Conservation (phyloP, 2,113 vertebrate species). For the Proterorhinus semilunaris region DNA sequence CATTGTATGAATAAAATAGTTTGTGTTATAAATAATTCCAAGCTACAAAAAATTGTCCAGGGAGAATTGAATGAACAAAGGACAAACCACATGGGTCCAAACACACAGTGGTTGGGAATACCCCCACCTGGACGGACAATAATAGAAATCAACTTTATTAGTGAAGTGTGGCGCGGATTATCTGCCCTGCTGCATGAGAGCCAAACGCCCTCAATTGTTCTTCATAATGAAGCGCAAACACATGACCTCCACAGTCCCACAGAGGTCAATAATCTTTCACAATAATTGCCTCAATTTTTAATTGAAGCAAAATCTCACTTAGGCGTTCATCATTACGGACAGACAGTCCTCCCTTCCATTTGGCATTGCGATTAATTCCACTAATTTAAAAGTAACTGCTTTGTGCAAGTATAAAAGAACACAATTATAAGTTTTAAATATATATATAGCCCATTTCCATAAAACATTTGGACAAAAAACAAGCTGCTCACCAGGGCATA, state of each 20-base stretch:
- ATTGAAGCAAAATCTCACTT: conserved; percentile 81
- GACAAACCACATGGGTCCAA: conserved; percentile 39
- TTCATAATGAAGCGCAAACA: conserved; percentile 87
- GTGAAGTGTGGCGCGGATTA: conserved; percentile 76
- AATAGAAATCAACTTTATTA: conserved; percentile 77
- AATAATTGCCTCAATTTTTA: conserved; percentile 88
- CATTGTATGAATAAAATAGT: no score
- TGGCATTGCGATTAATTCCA: conserved; percentile 79
- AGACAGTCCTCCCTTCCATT: conserved; percentile 69
- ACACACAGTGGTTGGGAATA: conserved; percentile 34
- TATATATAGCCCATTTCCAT: conserved; percentile 83
- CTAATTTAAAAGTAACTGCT: conserved; percentile 82
- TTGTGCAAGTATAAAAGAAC: conserved; percentile 78
- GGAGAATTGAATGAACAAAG: conserved; percentile 13
- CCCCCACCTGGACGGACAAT: conserved; percentile 70
- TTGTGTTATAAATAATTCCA: no score
- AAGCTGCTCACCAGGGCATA: conserved; percentile 77
- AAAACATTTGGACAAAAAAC: conserved; percentile 77
- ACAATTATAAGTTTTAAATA: conserved; percentile 84
- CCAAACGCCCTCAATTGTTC: conserved; percentile 82
- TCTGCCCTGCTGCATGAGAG: conserved; percentile 73
- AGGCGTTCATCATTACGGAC: conserved; percentile 76
- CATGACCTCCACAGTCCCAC: conserved; percentile 81
- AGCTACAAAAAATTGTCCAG: neutral
- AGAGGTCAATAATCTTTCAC: conserved; percentile 84